phyloP scores from a whole-genome alignment of 2,113 vertebrate genomes.

The Catharus minimus region DNA sequence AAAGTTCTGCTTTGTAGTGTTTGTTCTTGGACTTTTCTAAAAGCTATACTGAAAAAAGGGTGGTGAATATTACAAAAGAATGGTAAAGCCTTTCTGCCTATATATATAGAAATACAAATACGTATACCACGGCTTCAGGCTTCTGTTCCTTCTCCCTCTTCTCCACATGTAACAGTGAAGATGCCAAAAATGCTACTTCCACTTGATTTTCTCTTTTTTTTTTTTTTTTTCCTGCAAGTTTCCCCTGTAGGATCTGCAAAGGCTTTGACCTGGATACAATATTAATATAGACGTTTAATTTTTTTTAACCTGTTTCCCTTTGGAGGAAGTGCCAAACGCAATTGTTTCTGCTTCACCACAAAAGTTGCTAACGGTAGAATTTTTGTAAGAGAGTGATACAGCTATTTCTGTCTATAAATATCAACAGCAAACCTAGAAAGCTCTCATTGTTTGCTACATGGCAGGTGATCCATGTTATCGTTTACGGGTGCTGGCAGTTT shows the following conservation, averaged over 20 bases:
- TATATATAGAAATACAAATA: background rate
- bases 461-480: too few species aligned
- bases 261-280: background rate
- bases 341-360: background rate
- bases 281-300: background rate
- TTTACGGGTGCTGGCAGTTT: accelerated
- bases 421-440: background rate
- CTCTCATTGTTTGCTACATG: accelerated
- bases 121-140: background rate
- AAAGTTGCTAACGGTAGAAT: accelerated
- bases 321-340: background rate
- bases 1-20: background rate
- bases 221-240: background rate
- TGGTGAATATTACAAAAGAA: background rate
- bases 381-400: background rate
- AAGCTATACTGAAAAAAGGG: background rate
- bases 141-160: background rate
- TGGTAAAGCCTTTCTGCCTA: background rate
- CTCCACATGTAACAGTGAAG: background rate
- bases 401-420: background rate
- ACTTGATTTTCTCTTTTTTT: background rate
- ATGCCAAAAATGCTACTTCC: background rate
- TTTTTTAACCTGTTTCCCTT: background rate
- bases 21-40: background rate
- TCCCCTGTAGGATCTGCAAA: background rate